These are phyloP conservation scores for Gadopsis bispinosus DNA, from an alignment of 2,797 vertebrate species.

Conservation along the genomic window DNA sequence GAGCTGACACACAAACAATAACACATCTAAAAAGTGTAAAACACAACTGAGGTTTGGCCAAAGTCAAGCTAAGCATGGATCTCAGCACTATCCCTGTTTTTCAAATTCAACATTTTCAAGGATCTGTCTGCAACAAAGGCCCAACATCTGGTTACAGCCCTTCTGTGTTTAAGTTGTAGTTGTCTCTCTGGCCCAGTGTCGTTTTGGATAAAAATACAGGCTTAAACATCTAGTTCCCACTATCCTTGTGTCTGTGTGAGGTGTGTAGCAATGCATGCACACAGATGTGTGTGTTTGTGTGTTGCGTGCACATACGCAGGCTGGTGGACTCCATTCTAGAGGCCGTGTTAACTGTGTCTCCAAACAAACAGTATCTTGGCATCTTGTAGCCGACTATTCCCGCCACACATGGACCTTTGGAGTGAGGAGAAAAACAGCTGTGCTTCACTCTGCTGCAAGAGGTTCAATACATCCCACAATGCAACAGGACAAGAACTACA, in stretches of 20 bases:
- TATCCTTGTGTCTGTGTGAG: not conserved
- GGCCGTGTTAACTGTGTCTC: conserved; percentile 93
- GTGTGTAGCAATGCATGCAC: not conserved
- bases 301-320: conserved; percentile 83
- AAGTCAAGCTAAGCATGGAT: not conserved
- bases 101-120: not conserved
- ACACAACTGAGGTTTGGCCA: not conserved
- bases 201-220: not conserved
- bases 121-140: not conserved
- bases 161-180: not conserved
- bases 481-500: not conserved
- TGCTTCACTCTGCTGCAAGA: not conserved
- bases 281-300: conserved; percentile 1
- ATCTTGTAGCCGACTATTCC: conserved; percentile 94
- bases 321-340: conserved; percentile 94
- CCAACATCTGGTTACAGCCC: not conserved
- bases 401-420: conserved; percentile 90
- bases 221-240: not conserved
- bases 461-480: not conserved
- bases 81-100: not conserved
- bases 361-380: conserved; percentile 94
- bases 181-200: not conserved
- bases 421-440: conserved; percentile 3
- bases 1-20: conserved; percentile 80
- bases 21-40: not conserved